phyloP scores from a whole-genome alignment of 2,113 vertebrate species.

The Numida meleagris region DNA sequence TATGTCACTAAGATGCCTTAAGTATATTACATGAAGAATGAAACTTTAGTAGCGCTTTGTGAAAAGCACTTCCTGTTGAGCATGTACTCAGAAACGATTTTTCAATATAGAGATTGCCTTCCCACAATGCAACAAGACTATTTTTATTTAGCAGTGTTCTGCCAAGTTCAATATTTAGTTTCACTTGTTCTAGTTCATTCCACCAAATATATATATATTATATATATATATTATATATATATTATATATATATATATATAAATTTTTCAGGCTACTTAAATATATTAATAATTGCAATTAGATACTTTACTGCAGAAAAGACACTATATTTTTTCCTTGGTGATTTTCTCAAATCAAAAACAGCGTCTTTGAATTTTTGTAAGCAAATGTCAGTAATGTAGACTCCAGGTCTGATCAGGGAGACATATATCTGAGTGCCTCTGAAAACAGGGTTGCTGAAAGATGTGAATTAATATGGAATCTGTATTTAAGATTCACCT shows the following conservation, averaged over 20 bases:
- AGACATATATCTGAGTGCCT: neutral
- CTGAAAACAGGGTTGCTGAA: neutral
- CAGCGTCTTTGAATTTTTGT: neutral
- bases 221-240: too few species aligned
- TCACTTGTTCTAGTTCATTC: neutral
- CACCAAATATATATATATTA: neutral
- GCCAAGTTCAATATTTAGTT: neutral
- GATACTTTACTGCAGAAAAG: neutral
- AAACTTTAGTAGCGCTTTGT: neutral
- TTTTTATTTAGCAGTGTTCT: neutral
- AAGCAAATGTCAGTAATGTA: neutral
- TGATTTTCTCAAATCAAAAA: neutral
- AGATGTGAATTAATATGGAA: neutral
- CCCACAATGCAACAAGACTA: neutral
- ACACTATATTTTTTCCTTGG: neutral
- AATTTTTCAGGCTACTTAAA: neutral
- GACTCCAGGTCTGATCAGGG: neutral
- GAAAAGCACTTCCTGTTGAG: neutral
- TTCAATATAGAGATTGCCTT: neutral
- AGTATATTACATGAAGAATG: neutral
- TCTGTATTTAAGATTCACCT: neutral
- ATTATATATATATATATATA: neutral
- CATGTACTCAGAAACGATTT: neutral
- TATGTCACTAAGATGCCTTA: neutral
- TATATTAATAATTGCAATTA: neutral